These are phyloP conservation scores for Drosophila kuntzei DNA, from an alignment of 2,888 invertebrate genomes.

Conservation along the genomic window DNA sequence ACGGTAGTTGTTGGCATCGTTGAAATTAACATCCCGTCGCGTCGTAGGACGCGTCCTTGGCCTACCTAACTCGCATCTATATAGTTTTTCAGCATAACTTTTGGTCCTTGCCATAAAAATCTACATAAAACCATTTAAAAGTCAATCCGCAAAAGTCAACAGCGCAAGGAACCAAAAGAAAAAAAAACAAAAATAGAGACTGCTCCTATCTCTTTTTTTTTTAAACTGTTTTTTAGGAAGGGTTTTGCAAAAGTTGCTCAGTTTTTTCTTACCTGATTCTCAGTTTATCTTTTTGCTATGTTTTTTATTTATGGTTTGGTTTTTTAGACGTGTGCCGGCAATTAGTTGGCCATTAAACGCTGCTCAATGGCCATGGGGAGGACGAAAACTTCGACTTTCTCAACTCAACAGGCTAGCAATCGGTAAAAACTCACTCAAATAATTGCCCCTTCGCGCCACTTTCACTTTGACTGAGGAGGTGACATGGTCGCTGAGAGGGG, in stretches of 20 bases:
- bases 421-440: constrained; percentile 47
- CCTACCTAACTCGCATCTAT: constrained; percentile 57
- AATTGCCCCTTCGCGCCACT: constrained; percentile 48
- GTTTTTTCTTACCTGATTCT: constrained; percentile 31
- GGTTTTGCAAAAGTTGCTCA: constrained; percentile 25
- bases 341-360: constrained; percentile 64
- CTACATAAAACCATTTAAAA: constrained; percentile 81
- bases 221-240: constrained; percentile 61
- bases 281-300: constrained; percentile 9
- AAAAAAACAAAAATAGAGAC: constrained; percentile 1
- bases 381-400: constrained; percentile 2
- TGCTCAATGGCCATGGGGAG: constrained; percentile 34
- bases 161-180: constrained; percentile 4
- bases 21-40: constrained; percentile 71
- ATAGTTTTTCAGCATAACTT: constrained; percentile 57
- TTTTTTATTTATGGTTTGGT: constrained; percentile 47
- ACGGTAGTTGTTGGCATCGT: constrained; percentile 64
- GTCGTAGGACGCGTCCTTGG: constrained; percentile 56
- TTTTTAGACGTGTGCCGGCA: constrained; percentile 76
- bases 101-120: constrained; percentile 71
- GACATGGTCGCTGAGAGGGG: background rate
- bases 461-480: constrained; percentile 42
- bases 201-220: constrained; percentile 20
- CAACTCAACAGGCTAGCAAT: constrained; percentile 46
- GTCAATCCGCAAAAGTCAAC: constrained; percentile 81